Evolutionary conservation across 2,888 invertebrate genomes (phyloP).

Genomic region (Sarcophaga caerulescens): DNA sequence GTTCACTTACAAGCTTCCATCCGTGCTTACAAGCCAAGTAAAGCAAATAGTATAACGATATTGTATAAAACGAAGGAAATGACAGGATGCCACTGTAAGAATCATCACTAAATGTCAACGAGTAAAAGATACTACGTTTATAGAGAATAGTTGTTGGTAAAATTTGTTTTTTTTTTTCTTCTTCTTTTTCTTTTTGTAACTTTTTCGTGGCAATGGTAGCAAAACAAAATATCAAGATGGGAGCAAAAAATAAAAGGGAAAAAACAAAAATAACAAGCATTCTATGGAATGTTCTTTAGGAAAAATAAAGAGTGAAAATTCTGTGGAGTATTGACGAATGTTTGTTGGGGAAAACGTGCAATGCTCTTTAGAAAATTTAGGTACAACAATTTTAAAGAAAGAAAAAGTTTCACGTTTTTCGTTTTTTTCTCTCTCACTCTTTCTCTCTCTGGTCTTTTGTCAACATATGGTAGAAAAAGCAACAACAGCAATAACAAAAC

Average conservation of each 20-base stretch:
- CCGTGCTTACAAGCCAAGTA: no score
- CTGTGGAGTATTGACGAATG: not conserved
- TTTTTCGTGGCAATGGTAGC: constrained; percentile 29
- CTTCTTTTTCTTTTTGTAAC: not conserved
- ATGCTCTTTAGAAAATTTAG: constrained; percentile 43
- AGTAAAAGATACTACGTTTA: constrained; percentile 48
- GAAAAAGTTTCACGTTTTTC: not conserved
- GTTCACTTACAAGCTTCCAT: no score
- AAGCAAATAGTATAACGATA: no score
- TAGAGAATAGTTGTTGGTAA: constrained; percentile 33
- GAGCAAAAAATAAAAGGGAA: not conserved
- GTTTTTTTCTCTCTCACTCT: not conserved
- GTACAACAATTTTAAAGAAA: constrained; percentile 26
- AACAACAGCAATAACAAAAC: constrained; percentile 15
- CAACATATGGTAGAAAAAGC: constrained; percentile 27
- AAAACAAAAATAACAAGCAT: not conserved
- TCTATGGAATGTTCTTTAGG: constrained; percentile 7
- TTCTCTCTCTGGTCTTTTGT: no score
- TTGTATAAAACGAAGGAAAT: not conserved
- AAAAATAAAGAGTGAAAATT: constrained; percentile 11
- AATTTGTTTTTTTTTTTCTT: not conserved
- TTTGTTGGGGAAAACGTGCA: constrained; percentile 15
- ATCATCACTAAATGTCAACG: constrained; percentile 51
- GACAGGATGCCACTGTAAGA: constrained; percentile 28
- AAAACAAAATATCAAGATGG: constrained; percentile 8